Conservation (phyloP, 1,140 invertebrate species). For the Saccostrea glomerata region DNA sequence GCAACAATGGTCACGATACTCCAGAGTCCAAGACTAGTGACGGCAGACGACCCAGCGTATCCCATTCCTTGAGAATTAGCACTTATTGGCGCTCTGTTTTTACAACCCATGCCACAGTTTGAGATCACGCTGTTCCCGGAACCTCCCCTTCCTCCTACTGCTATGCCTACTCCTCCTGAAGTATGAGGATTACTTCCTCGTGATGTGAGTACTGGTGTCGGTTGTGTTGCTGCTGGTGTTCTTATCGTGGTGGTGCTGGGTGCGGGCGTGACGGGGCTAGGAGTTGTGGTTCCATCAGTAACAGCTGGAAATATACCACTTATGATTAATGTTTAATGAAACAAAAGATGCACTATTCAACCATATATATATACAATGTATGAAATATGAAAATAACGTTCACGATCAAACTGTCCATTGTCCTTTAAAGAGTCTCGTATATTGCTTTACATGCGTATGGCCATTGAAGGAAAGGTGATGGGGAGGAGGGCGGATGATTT, state of each 20-base stretch:
- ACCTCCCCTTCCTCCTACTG: background rate
- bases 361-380: no score
- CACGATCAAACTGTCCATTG: no score
- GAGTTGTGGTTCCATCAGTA: background rate
- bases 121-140: background rate
- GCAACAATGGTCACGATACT: background rate
- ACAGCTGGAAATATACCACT: no score
- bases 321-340: no score
- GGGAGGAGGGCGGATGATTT: no score
- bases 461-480: no score
- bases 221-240: background rate
- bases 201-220: background rate
- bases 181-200: background rate
- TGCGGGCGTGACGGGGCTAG: background rate
- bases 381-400: no score
- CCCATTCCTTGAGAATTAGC: background rate
- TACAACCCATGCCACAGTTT: conserved; percentile 13
- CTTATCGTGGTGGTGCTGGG: background rate
- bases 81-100: background rate
- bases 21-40: background rate
- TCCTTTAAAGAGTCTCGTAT: no score
- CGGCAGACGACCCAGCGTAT: background rate
- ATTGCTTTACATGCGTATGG: no score
- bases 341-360: no score
- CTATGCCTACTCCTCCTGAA: background rate